Evolutionary conservation across 1,140 invertebrate species (phyloP), one percentile per base, ranked within the genome.

Genomic region (Andricus grossulariae): DNA sequence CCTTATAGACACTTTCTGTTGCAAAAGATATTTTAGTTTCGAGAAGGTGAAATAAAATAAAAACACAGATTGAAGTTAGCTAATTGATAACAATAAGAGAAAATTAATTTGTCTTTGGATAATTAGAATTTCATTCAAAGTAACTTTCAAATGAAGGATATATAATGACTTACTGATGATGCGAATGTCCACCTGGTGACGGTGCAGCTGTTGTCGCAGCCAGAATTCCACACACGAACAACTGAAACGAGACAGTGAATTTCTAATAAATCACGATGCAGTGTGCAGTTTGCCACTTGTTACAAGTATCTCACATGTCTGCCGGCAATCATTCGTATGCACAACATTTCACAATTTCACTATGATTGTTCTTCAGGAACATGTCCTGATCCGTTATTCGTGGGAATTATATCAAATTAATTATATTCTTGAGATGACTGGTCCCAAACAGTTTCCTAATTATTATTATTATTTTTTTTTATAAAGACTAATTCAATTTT

Each of bases 191-290:
- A 52, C 74, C 83, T 60, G 86, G 86, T 50, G 84, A 13, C 12
- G 89, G 89, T 21, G 84, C 83, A 21, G 88, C 86, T 71, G 83
- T 80, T 72, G 83, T 79, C 50, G 81, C 76, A 12, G 85, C 84
- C 50, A 90, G 49, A 73, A 89, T 84, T 86, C 86, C 88, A 55
- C 85, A 86, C 82, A 88, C 85, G 84, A 89, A 80, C 25, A 89
- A 71, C 89, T 90, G 83, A 76, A 90, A 90, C 60, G 76, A 77
- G 79, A 85, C 77, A 79, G 25, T 78, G 76, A 78, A 78, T 74
- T 80, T 78, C 55, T 55, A 75, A 49, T 52, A 73, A 79, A 77
- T 77, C 77, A 71, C 72, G 50, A 71, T 66, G 32, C 60, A 66
- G 32, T 66, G 32, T 66, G 60, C 39, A 66, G 60, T 66, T 66